These are phyloP conservation scores for Hypotaenidia philippensis DNA, from an alignment of 2,797 vertebrate species.

Conservation along the genomic window DNA sequence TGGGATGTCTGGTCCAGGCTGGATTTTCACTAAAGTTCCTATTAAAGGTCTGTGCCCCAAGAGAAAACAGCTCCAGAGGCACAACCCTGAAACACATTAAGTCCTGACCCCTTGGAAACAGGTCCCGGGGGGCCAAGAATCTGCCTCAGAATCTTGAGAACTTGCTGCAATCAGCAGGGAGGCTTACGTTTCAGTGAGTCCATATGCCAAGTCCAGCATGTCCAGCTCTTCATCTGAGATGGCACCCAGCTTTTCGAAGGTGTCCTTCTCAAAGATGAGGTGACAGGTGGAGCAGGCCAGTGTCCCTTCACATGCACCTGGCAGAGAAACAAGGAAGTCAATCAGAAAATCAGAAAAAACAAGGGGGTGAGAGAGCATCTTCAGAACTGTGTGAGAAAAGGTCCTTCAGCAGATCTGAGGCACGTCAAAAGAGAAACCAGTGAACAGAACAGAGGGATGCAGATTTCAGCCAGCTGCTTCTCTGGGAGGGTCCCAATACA, in stretches of 20 bases:
- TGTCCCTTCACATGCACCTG: constrained; percentile 83
- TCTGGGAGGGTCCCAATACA: not conserved
- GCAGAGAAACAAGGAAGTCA: not conserved
- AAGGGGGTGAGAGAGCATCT: not conserved
- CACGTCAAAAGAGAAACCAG: not conserved
- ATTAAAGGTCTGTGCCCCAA: not conserved
- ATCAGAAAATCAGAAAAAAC: not conserved
- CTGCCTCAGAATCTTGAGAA: not conserved
- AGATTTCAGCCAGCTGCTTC: not conserved
- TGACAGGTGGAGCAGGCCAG: constrained; percentile 85
- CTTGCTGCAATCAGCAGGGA: accelerated
- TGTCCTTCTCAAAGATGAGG: constrained; percentile 80
- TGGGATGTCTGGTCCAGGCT: not conserved
- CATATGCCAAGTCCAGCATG: constrained; percentile 84
- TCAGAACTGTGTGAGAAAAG: not conserved
- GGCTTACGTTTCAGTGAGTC: constrained; percentile 81
- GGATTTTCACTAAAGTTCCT: not conserved
- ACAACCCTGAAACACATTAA: accelerated
- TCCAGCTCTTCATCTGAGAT: constrained; percentile 82
- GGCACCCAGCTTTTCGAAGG: constrained; percentile 75
- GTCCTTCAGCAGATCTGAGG: not conserved
- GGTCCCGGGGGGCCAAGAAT: not conserved
- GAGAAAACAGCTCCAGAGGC: not conserved
- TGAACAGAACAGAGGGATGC: not conserved
- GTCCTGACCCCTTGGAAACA: not conserved